Base-by-base conservation (phyloP, 2,888 invertebrate genomes). In the Lydus trimaculatus region DNA sequence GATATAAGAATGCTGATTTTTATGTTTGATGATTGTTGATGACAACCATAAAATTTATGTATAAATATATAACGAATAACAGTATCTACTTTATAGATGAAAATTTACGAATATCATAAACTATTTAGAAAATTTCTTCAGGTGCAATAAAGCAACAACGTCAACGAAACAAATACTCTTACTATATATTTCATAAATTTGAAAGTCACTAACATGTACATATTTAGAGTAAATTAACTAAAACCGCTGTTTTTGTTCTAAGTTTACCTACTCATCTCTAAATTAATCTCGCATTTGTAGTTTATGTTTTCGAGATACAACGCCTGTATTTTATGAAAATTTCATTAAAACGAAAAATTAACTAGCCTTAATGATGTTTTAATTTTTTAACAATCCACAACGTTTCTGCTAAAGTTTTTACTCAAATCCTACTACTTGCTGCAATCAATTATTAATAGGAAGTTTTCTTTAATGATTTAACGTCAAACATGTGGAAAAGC, bases 341-440 rank as follows among this genome's bases (percentile, higher is more conserved):
- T 25, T 56, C 23, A 56, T 56, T 56, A 56, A 15, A 56, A 56
- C 25, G 11, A 20, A 56, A 56, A 56, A 56, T 56, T 56, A 25
- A 20, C 13, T 13, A 13, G 6, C 8, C 15, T 4, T 56, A 56
- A 56, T 56, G 3, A 25, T 56, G 23, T 15, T 25, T 56, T 23
- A 56, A 56, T 25, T 56, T 56, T 56, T 52, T n/a, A 20, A 52
- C 6, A 23, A 23, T 23, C 23, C 11, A 20, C 6, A 43, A 39
- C 33, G 8, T 9, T 33, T 33, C 15, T 43, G 43, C 7, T 52
- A 52, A 20, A 20, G 9, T 23, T 52, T 23, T 23, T 43, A 43
- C 5, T 2, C 6, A n/a, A 17, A 43, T 43, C 17, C 8, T 43
- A 2, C 33, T 15, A 36, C 36, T 13, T 11, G 36, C 7, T 33